Evolutionary conservation across 2,888 invertebrate genomes (phyloP).

Genomic region (Agrochola macilenta): DNA sequence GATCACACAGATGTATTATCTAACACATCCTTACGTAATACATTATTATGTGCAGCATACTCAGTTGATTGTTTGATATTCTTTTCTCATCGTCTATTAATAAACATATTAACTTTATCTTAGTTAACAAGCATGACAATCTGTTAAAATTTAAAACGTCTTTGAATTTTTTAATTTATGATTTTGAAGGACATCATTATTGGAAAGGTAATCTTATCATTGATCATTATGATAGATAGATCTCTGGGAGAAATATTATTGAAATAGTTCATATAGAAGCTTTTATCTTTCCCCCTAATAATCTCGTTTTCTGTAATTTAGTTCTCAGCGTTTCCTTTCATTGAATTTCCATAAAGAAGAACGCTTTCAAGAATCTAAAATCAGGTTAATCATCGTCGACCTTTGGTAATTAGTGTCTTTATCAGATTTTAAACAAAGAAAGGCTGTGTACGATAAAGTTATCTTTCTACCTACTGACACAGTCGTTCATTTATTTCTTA

Average conservation of each 20-base stretch:
- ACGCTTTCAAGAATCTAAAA: slow-evolving; percentile 24
- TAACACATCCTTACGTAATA: slow-evolving; percentile 31
- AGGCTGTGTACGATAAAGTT: slow-evolving; percentile 43
- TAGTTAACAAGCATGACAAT: slow-evolving; percentile 4
- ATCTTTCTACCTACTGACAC: slow-evolving; percentile 55
- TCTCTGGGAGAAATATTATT: neutral
- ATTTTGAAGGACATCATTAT: neutral
- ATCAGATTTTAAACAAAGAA: slow-evolving; percentile 46
- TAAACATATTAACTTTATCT: slow-evolving; percentile 9
- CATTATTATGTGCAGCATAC: neutral
- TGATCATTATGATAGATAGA: neutral
- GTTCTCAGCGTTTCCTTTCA: slow-evolving; percentile 8
- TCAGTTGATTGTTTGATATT: slow-evolving; percentile 37
- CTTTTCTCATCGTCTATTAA: neutral
- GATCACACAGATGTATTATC: slow-evolving; percentile 1
- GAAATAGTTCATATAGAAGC: neutral
- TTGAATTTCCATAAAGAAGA: neutral
- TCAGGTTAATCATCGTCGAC: slow-evolving; percentile 22
- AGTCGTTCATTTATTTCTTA: slow-evolving; percentile 47
- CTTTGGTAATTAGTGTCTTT: slow-evolving; percentile 17
- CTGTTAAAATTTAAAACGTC: neutral
- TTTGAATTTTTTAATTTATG: neutral
- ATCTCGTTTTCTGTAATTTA: neutral
- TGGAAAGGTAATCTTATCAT: neutral
- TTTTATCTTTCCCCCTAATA: slow-evolving; percentile 4